Evolutionary conservation across 2,113 vertebrate species (phyloP).

Genomic region (Strix aluco): DNA sequence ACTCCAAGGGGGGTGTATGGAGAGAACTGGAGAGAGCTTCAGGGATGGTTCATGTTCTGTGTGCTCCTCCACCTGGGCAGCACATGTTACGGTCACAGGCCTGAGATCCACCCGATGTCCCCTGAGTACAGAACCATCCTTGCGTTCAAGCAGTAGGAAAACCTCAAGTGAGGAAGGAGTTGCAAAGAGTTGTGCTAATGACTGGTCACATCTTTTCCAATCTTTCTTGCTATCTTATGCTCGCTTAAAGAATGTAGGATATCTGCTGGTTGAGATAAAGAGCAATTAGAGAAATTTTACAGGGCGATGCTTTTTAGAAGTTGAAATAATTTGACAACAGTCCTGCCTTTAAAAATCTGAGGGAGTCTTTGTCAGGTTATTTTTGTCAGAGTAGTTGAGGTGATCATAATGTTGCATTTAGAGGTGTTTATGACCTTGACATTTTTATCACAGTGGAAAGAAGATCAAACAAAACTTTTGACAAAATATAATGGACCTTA

Average conservation of each 20-base stretch:
- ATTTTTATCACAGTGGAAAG: neutral
- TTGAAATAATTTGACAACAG: neutral
- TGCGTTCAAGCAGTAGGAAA: neutral
- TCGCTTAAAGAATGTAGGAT: neutral
- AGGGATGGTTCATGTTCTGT: neutral
- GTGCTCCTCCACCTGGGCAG: neutral
- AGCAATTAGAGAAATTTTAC: neutral
- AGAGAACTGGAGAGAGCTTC: neutral
- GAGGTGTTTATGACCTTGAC: neutral
- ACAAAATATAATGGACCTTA: neutral
- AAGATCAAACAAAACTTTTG: neutral
- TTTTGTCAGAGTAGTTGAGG: neutral
- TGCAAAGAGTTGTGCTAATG: neutral
- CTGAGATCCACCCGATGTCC: neutral
- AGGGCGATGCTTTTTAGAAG: neutral
- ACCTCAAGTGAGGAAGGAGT: neutral
- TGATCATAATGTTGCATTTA: neutral
- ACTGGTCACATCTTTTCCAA: neutral
- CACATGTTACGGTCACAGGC: accelerated
- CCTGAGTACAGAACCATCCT: neutral
- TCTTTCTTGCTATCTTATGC: neutral
- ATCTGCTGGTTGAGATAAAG: neutral
- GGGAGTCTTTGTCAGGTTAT: neutral
- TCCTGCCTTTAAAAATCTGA: neutral
- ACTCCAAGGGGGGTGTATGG: neutral